Evolutionary conservation across 2,797 vertebrate genomes (phyloP).

Genomic region (Columba guinea): DNA sequence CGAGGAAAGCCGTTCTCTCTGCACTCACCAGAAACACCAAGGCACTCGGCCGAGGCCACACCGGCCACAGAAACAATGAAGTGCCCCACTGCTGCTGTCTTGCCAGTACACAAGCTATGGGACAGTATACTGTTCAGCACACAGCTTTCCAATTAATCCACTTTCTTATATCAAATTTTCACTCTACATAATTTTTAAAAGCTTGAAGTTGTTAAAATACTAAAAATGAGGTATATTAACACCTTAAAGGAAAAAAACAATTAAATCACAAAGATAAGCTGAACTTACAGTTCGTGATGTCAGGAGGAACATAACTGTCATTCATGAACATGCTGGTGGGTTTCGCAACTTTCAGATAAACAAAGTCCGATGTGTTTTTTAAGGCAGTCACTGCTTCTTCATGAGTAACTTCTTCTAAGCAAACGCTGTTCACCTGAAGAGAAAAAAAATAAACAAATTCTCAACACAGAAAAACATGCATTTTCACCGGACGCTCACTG

Average conservation of each 20-base stretch:
- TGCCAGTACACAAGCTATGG: neutral
- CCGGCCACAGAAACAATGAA: neutral
- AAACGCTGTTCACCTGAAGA: constrained; percentile 88
- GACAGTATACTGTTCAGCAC: neutral
- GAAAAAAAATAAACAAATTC: neutral
- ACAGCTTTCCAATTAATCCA: neutral
- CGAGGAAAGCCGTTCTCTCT: accelerated
- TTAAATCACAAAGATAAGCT: neutral
- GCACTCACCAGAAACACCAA: neutral
- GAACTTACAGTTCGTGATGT: constrained; percentile 92
- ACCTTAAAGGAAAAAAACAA: neutral
- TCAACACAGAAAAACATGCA: neutral
- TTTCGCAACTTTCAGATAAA: constrained; percentile 95
- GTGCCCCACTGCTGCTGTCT: neutral
- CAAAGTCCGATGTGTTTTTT: constrained; percentile 95
- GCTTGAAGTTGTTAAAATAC: neutral
- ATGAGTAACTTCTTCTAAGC: constrained; percentile 94
- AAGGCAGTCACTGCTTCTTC: constrained; percentile 96
- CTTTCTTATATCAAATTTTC: neutral
- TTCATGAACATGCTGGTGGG: constrained; percentile 94
- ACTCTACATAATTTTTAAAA: neutral
- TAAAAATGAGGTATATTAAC: neutral
- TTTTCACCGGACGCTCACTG: neutral
- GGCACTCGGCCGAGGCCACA: neutral
- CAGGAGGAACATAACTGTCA: constrained; percentile 92